Conservation (phyloP, 2,797 vertebrate species). For the Echiichthys vipera region DNA sequence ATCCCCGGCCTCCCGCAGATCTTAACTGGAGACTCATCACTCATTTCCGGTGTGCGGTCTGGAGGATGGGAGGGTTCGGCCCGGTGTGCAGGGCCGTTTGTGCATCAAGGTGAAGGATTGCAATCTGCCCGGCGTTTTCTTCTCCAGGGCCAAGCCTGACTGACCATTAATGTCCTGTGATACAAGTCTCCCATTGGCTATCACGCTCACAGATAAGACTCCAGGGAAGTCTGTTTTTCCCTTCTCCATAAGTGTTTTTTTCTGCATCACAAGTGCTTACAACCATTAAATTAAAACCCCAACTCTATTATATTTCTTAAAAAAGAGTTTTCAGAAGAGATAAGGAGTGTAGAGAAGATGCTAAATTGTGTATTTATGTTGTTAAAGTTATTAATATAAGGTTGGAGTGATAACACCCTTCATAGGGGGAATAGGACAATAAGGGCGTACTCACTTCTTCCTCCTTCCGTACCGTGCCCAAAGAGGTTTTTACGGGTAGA, state of each 20-base stretch:
- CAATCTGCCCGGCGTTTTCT: slow-evolving; percentile 55
- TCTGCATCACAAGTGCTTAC: not conserved
- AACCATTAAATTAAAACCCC: not conserved
- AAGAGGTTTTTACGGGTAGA: too few species aligned
- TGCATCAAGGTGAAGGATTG: slow-evolving; percentile 68
- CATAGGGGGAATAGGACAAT: too few species aligned
- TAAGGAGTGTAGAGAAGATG: too few species aligned
- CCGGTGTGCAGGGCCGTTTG: slow-evolving; percentile 44
- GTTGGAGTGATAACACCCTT: too few species aligned
- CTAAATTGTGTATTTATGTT: too few species aligned
- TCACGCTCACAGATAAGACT: slow-evolving; percentile 6
- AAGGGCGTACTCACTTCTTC: too few species aligned
- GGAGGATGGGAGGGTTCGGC: slow-evolving; percentile 29
- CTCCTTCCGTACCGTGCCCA: too few species aligned
- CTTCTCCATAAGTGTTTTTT: not conserved
- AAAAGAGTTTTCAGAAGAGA: not conserved
- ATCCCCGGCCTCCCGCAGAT: slow-evolving; percentile 68
- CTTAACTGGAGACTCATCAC: slow-evolving; percentile 64
- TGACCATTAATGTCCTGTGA: slow-evolving; percentile 58
- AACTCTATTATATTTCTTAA: not conserved
- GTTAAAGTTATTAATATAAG: too few species aligned
- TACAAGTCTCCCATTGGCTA: slow-evolving; percentile 29
- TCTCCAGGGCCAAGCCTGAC: slow-evolving; percentile 45
- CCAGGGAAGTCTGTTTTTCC: not conserved
- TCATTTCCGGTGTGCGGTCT: slow-evolving; percentile 64